Base-by-base conservation (phyloP, 1,140 invertebrate species). In the Rhopalosiphum padi region DNA sequence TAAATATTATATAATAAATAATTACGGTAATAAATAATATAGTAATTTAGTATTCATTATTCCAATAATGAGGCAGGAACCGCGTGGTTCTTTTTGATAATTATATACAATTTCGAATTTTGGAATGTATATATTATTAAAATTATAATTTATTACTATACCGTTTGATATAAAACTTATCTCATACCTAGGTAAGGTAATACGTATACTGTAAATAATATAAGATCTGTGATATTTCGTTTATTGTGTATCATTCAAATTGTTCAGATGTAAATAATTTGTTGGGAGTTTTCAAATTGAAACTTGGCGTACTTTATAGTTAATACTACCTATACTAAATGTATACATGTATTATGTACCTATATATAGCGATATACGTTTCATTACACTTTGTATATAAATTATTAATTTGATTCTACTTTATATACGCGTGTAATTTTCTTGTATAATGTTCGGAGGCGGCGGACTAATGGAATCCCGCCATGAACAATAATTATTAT, bases 31-130 rank as follows among this genome's bases (percentile, higher is more conserved):
- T n/a, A 77, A 77, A 77, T n/a, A 15, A n/a, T 77, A n/a, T n/a
- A n/a, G n/a, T n/a, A 77, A n/a, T 77, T 77, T n/a, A 77, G 30
- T 77, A 77, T n/a, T 77, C 60, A 68, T 68, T 68, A n/a, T 68
- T 68, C 30, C 15, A 6, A 15, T 68, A 68, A 68, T n/a, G n/a
- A n/a, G 25, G 9, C 15, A 68, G 4, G 15, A n/a, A n/a, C 48
- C 11, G 60, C n/a, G 60, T 68, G 23, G 7, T 5, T 18, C 3
- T 68, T 18, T 68, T 30, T 68, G 15, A 68, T 68, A 68, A 68
- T 68, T 68, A 60, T 25, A 11, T 60, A 30, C 9, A 11, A 60
- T 3, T 30, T 60, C 0, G 25, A 18, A 68, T n/a, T 15, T n/a
- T 15, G 37, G 37, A 37, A 11, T 60, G 30, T 30, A 48, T 68